Conservation (phyloP, 2,797 vertebrate species). For the Aulostomus chinensis region DNA sequence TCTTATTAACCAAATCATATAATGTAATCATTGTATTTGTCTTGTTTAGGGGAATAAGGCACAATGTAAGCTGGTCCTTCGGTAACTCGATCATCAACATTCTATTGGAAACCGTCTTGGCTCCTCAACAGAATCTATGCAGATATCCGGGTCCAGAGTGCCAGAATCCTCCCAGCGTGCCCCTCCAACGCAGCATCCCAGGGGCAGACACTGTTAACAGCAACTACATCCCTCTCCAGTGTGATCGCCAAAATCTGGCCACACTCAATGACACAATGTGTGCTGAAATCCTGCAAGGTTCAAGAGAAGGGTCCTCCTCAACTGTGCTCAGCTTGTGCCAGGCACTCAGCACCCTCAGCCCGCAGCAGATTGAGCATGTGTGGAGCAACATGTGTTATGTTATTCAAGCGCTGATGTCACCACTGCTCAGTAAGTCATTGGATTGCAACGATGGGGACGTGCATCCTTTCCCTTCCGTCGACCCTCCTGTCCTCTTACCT, state of each 20-base stretch:
- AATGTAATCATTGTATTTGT: slow-evolving; percentile 1
- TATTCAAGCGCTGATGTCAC: slow-evolving; percentile 44
- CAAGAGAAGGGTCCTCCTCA: slow-evolving; percentile 22
- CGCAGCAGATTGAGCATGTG: slow-evolving; percentile 48
- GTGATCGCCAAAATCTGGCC: slow-evolving; percentile 63
- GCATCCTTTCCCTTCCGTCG: background rate
- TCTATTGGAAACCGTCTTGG: slow-evolving; percentile 64
- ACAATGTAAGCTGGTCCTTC: slow-evolving; percentile 83
- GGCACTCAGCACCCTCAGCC: slow-evolving; percentile 60
- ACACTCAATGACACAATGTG: slow-evolving; percentile 77
- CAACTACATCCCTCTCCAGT: slow-evolving; percentile 41
- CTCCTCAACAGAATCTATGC: slow-evolving; percentile 48
- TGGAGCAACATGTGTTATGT: slow-evolving; percentile 74
- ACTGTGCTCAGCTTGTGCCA: slow-evolving; percentile 66
- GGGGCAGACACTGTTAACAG: background rate
- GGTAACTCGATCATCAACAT: slow-evolving; percentile 70
- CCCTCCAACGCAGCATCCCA: slow-evolving; percentile 32
- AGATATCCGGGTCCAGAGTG: slow-evolving; percentile 62
- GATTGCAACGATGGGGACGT: slow-evolving; percentile 24
- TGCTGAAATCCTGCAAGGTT: slow-evolving; percentile 47
- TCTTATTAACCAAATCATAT: background rate
- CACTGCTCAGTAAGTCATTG: slow-evolving; percentile 52
- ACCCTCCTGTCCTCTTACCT: background rate
- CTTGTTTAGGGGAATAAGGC: slow-evolving; percentile 76
- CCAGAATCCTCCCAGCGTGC: slow-evolving; percentile 22